phyloP scores from a whole-genome alignment of 2,797 vertebrate genomes.

The Hozukius guyotensis region DNA sequence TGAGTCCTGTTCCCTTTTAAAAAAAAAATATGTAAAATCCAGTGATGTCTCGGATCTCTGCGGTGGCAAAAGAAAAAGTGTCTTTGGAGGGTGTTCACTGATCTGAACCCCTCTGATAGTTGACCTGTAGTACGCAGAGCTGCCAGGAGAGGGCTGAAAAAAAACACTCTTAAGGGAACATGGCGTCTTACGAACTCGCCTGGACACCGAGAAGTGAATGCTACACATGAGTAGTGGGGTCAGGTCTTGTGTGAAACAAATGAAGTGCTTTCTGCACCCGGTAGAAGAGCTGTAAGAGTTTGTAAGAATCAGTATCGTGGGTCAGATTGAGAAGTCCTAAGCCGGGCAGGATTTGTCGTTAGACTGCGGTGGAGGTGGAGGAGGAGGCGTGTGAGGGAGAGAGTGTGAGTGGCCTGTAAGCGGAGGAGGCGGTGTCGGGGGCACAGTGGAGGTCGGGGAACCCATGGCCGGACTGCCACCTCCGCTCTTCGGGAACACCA shows the following conservation, averaged over 20 bases:
- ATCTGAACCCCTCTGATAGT: background rate
- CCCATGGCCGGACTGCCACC: conserved; percentile 86
- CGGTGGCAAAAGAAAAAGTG: conserved; percentile 30
- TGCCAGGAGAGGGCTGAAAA: conserved; percentile 48
- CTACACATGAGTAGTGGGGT: conserved; percentile 67
- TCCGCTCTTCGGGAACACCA: conserved; percentile 92
- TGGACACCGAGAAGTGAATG: conserved; percentile 52
- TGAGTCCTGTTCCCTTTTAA: conserved; percentile 61
- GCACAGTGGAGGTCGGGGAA: conserved; percentile 88
- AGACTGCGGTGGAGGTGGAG: conserved; percentile 88
- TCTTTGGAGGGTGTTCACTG: conserved; percentile 1
- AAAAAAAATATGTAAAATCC: conserved; percentile 34
- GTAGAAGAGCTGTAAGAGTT: conserved; percentile 45
- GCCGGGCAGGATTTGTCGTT: conserved; percentile 96
- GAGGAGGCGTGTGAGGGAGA: conserved; percentile 86
- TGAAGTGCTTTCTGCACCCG: conserved; percentile 54
- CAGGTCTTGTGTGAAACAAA: conserved; percentile 35
- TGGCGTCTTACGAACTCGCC: conserved; percentile 2
- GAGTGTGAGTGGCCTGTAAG: conserved; percentile 83
- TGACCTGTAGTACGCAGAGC: conserved; percentile 46
- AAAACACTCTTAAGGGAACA: conserved; percentile 32
- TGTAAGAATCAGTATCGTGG: conserved; percentile 16
- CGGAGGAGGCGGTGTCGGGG: conserved; percentile 84
- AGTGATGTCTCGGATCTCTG: conserved; percentile 49
- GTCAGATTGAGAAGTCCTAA: conserved; percentile 69